Conservation (phyloP, 2,888 invertebrate species). For the Sesamia inferens region DNA sequence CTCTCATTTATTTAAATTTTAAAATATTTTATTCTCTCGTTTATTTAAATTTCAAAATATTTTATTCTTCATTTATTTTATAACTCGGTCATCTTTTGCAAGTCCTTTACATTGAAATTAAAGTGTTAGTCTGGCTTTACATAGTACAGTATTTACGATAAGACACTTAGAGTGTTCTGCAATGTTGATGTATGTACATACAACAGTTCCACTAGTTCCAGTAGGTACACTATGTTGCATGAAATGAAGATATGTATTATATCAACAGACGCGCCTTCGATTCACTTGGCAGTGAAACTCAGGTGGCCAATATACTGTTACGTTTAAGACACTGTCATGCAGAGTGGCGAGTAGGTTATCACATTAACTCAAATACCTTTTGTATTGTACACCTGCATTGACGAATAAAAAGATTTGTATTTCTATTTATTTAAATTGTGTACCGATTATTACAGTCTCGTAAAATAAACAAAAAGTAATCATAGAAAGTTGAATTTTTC, state of each 20-base stretch:
- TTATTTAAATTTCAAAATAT: background rate
- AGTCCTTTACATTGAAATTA: constrained; percentile 3
- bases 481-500: no score
- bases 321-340: constrained; percentile 2
- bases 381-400: no score
- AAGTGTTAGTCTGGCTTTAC: constrained; percentile 10
- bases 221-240: constrained; percentile 43
- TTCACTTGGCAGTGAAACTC: constrained; percentile 25
- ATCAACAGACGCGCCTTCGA: constrained; percentile 13
- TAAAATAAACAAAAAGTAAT: no score
- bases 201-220: background rate
- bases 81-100: constrained; percentile 1
- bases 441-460: no score
- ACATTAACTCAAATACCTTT: no score
- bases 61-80: no score
- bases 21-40: no score
- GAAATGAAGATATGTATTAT: constrained; percentile 35
- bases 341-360: no score
- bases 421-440: no score
- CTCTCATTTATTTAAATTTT: background rate
- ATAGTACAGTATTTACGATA: constrained; percentile 38
- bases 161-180: constrained; percentile 13
- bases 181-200: constrained; percentile 25
- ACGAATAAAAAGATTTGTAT: no score
- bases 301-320: constrained; percentile 19